These are phyloP conservation scores for Leptinotarsa undecemlineata DNA, from an alignment of 1,140 invertebrate species.

Conservation along the genomic window DNA sequence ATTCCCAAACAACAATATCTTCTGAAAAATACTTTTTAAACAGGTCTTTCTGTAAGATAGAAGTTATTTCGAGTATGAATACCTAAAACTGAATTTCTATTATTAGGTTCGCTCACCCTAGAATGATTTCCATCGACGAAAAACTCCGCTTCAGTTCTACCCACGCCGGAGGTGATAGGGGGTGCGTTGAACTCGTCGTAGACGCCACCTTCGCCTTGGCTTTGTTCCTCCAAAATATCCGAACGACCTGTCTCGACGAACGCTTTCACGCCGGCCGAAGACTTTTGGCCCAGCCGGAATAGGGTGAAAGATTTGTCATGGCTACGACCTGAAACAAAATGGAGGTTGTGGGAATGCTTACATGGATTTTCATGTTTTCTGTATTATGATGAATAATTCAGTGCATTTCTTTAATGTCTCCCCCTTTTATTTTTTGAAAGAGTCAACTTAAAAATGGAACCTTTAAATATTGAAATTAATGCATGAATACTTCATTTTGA, in stretches of 20 bases:
- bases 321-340: slow-evolving; percentile 73
- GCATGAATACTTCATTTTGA: no score
- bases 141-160: slow-evolving; percentile 78
- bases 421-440: no score
- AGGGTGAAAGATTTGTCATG: slow-evolving; percentile 80
- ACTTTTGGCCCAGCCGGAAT: slow-evolving; percentile 76
- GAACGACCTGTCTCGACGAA: slow-evolving; percentile 82
- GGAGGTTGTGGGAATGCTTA: no score
- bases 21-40: no score
- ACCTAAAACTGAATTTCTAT: slow-evolving; percentile 22
- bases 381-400: no score
- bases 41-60: no score
- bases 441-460: no score
- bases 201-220: slow-evolving; percentile 62
- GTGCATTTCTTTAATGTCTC: no score
- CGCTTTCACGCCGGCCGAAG: slow-evolving; percentile 73
- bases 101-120: slow-evolving; percentile 59
- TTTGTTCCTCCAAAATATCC: slow-evolving; percentile 67
- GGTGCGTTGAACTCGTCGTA: slow-evolving; percentile 84
- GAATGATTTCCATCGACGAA: slow-evolving; percentile 92
- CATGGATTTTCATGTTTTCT: no score
- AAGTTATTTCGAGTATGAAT: neutral
- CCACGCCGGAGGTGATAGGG: slow-evolving; percentile 74
- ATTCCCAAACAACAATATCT: no score
- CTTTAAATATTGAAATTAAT: no score